Evolutionary conservation across 2,888 invertebrate species (phyloP), one percentile per base, ranked within the genome.

Genomic region (Hypsopygia costalis): DNA sequence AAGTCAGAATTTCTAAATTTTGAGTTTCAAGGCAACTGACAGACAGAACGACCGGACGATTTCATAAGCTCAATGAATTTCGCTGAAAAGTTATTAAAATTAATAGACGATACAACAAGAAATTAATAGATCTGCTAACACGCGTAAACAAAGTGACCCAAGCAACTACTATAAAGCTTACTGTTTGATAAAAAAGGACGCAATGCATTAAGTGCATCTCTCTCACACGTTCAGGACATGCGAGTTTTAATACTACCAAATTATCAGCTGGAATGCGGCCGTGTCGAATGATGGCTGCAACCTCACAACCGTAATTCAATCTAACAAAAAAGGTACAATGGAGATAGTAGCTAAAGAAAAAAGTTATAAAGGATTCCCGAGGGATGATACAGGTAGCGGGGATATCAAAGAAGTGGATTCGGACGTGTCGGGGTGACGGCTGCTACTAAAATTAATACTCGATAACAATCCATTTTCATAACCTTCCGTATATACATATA

Each of bases 321-420:
- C 71, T 65, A 59, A 72, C 73, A 83, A 80, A 76, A 75, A 71
- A 67, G 50, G 52, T 51, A 77, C 78, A 70, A 82, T 72, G 67
- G 66, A 66, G 63, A 73, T 69, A 64, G 63, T 52, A 44, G 49
- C 2, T 55, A 47, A 62, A 47, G 61, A 75, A 77, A 82, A 78
- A 72, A 67, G 36, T 41, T 36, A 66, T 65, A 76, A 81, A 77
- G 70, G 76, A 57, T 8, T 48, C 53, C 72, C 79, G 70, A 69
- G 82, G 82, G 82, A 77, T 80, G 81, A 71, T 65, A 79, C 83
- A 85, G 85, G 85, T 85, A 85, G 81, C 78, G 67, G 55, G 52
- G 62, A 70, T 73, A 61, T 66, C 49, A 62, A 61, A 61, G 56
- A 58, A 50, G 25, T 25, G 7, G 6, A 25, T 51, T 37, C 29